Evolutionary conservation across 2,797 vertebrate species (phyloP).

Genomic region (Hydrocynus forskahlii): DNA sequence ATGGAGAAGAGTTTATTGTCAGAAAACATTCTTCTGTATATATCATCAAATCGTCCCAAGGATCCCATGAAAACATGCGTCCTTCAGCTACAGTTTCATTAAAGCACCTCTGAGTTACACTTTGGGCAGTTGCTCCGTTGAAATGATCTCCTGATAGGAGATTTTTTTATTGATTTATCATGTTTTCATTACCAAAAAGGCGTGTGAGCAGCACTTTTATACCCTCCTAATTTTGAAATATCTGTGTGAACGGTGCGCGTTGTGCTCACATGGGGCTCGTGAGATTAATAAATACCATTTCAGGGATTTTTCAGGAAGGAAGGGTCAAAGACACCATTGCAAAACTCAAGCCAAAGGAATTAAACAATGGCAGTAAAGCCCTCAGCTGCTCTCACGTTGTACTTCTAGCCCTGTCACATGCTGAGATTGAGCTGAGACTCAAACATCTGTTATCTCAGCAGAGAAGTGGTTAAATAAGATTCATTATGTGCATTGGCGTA

Average conservation of each 20-base stretch:
- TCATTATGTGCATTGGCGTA: background rate
- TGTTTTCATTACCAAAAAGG: conserved; percentile 45
- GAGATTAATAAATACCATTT: conserved; percentile 52
- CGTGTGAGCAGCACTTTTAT: conserved; percentile 23
- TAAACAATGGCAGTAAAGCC: conserved; percentile 41
- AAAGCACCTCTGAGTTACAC: conserved; percentile 19
- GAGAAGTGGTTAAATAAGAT: background rate
- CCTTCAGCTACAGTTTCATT: conserved; percentile 14
- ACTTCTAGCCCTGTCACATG: background rate
- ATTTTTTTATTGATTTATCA: conserved; percentile 46
- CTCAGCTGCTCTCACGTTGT: background rate
- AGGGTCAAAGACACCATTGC: conserved; percentile 54
- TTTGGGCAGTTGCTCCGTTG: background rate
- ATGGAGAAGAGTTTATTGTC: conserved; percentile 34
- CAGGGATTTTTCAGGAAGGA: conserved; percentile 48
- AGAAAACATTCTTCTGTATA: conserved; percentile 12
- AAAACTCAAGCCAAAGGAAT: conserved; percentile 44
- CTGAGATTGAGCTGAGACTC: background rate
- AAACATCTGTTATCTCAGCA: background rate
- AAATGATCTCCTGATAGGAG: conserved; percentile 34
- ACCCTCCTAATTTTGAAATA: conserved; percentile 51
- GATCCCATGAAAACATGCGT: conserved; percentile 25
- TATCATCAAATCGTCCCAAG: conserved; percentile 15
- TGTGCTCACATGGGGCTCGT: conserved; percentile 29
- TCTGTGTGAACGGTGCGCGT: conserved; percentile 51